Percentiles rank a stretch among this genome's conserved stretches.
Conservation (phyloP, 2,113 vertebrate species). For the Peromyscus maniculatus region DNA sequence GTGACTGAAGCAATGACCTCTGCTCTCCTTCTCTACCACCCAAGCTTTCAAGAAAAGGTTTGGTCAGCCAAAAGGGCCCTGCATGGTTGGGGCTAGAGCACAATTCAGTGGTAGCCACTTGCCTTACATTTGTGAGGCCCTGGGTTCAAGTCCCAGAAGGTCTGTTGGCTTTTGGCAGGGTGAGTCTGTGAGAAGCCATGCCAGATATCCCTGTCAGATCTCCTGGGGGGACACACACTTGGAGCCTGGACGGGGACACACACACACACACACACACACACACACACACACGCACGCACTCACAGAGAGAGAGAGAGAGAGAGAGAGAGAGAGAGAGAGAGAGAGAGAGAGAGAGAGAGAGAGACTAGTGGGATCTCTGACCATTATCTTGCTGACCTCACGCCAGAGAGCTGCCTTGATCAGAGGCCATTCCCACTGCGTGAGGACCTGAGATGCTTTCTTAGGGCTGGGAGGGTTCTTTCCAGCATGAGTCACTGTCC, state of each 20-base stretch:
- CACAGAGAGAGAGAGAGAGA: not conserved
- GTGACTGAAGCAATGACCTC: rapidly evolving
- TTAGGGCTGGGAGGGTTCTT: slow-evolving; percentile 56
- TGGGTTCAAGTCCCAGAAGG: not conserved
- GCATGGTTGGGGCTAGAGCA: not conserved
- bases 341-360: not conserved
- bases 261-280: not conserved
- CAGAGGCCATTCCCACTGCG: rapidly evolving
- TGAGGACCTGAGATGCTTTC: slow-evolving; percentile 46
- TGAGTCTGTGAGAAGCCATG: not conserved
- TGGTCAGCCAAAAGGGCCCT: not conserved
- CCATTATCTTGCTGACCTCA: not conserved
- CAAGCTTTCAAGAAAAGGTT: not conserved
- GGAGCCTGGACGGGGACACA: not conserved
- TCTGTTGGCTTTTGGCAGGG: rapidly evolving
- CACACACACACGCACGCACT: not conserved
- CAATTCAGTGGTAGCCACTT: not conserved
- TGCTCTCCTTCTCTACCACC: not conserved
- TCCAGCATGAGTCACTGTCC: slow-evolving; percentile 87
- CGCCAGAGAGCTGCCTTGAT: not conserved
- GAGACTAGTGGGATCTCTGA: not conserved
- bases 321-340: not conserved
- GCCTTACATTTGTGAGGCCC: not conserved
- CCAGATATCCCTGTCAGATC: not conserved
- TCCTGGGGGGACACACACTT: not conserved